These are phyloP conservation scores for Rhyacophila evoluta DNA, from an alignment of 2,888 invertebrate species.

Conservation along the genomic window DNA sequence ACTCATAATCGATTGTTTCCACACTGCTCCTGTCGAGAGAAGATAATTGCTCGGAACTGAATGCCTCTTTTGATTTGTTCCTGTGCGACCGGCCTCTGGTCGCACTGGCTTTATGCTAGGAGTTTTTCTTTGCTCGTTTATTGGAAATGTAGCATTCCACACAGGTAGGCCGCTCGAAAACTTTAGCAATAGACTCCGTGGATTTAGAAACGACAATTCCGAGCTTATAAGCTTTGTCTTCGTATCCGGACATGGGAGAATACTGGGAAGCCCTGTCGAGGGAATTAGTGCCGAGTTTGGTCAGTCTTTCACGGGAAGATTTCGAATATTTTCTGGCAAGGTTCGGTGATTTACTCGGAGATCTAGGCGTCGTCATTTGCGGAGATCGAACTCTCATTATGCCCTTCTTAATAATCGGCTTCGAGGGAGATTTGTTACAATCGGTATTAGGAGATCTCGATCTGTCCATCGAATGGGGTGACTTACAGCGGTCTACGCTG, in stretches of 20 bases:
- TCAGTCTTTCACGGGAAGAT: conserved; percentile 65
- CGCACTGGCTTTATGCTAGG: conserved; percentile 75
- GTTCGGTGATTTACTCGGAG: conserved; percentile 66
- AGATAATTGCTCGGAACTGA: conserved; percentile 61
- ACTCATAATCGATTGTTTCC: conserved; percentile 63
- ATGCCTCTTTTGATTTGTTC: conserved; percentile 63
- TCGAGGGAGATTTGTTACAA: conserved; percentile 64
- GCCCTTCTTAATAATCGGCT: conserved; percentile 68
- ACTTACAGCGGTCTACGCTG: conserved; percentile 55
- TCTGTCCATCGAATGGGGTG: conserved; percentile 63
- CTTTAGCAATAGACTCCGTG: conserved; percentile 69
- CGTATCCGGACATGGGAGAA: conserved; percentile 67
- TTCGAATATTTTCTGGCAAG: conserved; percentile 65
- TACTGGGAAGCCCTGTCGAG: conserved; percentile 67
- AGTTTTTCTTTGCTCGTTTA: conserved; percentile 70
- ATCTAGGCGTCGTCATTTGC: conserved; percentile 67
- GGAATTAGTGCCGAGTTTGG: conserved; percentile 67
- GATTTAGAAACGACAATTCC: conserved; percentile 71
- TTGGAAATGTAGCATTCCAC: conserved; percentile 79
- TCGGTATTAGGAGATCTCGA: conserved; percentile 67
- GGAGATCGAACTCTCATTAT: conserved; percentile 66
- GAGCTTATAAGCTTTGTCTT: conserved; percentile 69
- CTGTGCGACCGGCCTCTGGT: conserved; percentile 74
- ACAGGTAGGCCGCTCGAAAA: conserved; percentile 78
- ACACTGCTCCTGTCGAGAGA: conserved; percentile 67